Evolutionary conservation across 1,140 invertebrate genomes (phyloP).

Genomic region (Mamestra configurata): DNA sequence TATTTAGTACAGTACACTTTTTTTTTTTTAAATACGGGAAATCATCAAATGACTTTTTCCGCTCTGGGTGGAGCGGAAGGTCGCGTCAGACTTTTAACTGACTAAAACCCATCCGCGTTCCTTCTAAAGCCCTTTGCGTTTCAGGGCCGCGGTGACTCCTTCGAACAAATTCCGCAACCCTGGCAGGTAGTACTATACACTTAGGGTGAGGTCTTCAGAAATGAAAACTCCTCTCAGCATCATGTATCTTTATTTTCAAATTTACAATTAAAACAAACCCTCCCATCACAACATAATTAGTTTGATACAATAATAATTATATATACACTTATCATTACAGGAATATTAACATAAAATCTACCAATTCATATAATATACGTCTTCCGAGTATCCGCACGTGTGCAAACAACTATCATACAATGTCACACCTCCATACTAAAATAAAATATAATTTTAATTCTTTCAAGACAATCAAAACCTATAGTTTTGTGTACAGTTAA

Average conservation of each 20-base stretch:
- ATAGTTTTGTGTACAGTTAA: conserved; percentile 13
- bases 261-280: conserved; percentile 76
- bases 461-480: conserved; percentile 24
- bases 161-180: no score
- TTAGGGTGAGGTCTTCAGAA: conserved; percentile 2
- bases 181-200: not conserved
- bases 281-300: conserved; percentile 62
- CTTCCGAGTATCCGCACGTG: conserved; percentile 33
- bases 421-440: conserved; percentile 25
- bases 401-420: conserved; percentile 20
- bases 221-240: conserved; percentile 51
- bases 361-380: conserved; percentile 54
- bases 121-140: no score
- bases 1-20: not conserved
- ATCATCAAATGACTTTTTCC: no score
- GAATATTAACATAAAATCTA: conserved; percentile 73
- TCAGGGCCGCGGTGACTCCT: no score
- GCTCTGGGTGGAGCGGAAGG: no score
- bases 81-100: no score
- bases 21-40: no score
- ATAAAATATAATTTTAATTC: conserved; percentile 39
- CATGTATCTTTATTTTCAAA: conserved; percentile 76
- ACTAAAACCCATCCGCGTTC: no score
- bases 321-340: conserved; percentile 80
- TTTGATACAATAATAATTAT: conserved; percentile 63